Percentiles rank a stretch among this genome's conserved stretches.
Conservation (phyloP, 2,113 vertebrate genomes). For the Gavia stellata region DNA sequence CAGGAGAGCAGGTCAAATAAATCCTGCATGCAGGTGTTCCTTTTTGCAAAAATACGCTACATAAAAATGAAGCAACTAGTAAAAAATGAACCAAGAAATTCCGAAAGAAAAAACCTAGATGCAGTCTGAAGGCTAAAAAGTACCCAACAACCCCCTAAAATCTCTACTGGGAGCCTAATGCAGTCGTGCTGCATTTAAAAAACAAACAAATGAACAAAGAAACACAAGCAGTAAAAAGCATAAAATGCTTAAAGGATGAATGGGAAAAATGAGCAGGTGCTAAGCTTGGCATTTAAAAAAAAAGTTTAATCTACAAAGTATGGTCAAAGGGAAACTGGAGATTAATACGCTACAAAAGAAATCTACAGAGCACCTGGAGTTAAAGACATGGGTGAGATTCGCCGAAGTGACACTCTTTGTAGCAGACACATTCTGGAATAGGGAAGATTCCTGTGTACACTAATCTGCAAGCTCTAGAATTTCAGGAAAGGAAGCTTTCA, state of each 20-base stretch:
- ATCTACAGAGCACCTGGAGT: background rate
- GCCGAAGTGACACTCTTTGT: background rate
- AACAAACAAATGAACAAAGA: too few species aligned
- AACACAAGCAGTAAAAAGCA: background rate
- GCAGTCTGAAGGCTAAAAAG: background rate
- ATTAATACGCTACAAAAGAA: background rate
- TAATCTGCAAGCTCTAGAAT: background rate
- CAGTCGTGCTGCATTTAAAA: background rate
- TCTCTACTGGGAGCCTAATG: background rate
- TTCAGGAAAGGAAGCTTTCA: background rate
- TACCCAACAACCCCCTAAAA: background rate
- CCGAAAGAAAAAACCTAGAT: background rate
- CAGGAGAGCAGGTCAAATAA: background rate
- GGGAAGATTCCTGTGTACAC: background rate
- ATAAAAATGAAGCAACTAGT: background rate
- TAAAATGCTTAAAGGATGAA: background rate
- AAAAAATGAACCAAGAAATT: background rate
- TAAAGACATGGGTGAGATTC: background rate
- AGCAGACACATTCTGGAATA: background rate
- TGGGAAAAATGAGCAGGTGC: background rate
- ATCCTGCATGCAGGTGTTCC: background rate
- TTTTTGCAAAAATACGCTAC: background rate
- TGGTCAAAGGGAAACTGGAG: background rate
- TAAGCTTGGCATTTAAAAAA: background rate
- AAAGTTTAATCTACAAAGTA: background rate